Conservation (phyloP, 2,113 vertebrate genomes). For the Alethe castanea region DNA sequence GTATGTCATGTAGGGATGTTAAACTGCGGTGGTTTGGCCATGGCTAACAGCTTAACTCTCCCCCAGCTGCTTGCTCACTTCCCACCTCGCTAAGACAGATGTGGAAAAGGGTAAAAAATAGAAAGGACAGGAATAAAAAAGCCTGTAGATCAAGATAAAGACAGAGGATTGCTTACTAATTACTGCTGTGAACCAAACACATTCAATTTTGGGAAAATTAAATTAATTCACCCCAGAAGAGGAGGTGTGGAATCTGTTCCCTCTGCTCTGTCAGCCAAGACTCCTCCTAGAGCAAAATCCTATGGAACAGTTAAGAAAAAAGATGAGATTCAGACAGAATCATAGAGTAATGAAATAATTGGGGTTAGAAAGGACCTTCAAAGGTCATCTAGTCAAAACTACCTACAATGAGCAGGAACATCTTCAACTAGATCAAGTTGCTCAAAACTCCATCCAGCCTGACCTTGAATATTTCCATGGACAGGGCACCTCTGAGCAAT, state of each 20-base stretch:
- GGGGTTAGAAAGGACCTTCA: neutral
- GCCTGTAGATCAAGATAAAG: neutral
- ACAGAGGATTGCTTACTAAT: neutral
- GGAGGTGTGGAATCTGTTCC: neutral
- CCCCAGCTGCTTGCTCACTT: neutral
- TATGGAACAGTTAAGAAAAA: neutral
- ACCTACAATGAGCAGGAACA: neutral
- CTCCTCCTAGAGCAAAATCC: neutral
- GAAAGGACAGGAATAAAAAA: neutral
- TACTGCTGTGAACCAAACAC: neutral
- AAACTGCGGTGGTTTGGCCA: neutral
- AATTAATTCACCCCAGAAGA: neutral
- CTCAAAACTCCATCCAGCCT: neutral
- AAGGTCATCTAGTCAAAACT: neutral
- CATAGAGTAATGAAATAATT: neutral
- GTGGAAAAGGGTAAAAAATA: neutral
- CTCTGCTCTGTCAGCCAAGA: neutral
- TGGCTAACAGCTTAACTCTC: neutral
- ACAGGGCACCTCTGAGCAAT: neutral
- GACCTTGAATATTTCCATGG: neutral
- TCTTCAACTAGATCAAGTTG: neutral
- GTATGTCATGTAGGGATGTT: neutral
- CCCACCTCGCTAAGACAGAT: neutral
- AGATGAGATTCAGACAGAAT: neutral
- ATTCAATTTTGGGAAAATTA: neutral